phyloP scores from a whole-genome alignment of 2,113 vertebrate species.

The Stomatorhinus ivindoensis region DNA sequence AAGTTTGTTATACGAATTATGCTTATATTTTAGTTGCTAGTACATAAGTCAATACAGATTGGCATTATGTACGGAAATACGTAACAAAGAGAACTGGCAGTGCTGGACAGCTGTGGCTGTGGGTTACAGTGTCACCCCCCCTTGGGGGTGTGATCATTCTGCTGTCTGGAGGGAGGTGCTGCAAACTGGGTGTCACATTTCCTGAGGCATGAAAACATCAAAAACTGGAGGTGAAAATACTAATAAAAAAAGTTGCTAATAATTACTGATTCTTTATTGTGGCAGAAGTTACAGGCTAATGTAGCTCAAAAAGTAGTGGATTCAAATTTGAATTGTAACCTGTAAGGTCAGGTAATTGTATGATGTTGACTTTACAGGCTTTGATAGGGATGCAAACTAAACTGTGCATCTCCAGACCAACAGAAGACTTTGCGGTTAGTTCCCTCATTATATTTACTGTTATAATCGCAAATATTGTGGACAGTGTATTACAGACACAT shows the following conservation, averaged over 20 bases:
- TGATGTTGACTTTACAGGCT: neutral
- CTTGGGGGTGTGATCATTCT: neutral
- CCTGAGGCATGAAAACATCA: neutral
- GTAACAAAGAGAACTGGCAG: neutral
- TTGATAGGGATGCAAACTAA: neutral
- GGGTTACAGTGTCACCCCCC: neutral
- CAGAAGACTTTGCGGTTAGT: too few species aligned
- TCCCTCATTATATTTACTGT: too few species aligned
- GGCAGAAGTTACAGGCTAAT: neutral
- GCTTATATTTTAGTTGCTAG: neutral
- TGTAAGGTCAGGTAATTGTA: neutral
- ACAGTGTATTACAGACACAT: too few species aligned
- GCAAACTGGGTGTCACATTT: neutral
- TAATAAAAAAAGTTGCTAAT: neutral
- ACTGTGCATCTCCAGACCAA: too few species aligned
- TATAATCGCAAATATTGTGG: too few species aligned
- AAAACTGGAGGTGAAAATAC: neutral
- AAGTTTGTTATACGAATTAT: neutral
- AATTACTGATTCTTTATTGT: neutral
- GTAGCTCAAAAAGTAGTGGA: neutral
- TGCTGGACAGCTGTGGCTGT: neutral
- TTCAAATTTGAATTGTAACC: neutral
- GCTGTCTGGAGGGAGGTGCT: neutral
- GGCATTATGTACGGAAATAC: neutral
- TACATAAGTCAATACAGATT: neutral